Base-by-base conservation (phyloP, 2,888 invertebrate genomes). In the Drosophila cognata region DNA sequence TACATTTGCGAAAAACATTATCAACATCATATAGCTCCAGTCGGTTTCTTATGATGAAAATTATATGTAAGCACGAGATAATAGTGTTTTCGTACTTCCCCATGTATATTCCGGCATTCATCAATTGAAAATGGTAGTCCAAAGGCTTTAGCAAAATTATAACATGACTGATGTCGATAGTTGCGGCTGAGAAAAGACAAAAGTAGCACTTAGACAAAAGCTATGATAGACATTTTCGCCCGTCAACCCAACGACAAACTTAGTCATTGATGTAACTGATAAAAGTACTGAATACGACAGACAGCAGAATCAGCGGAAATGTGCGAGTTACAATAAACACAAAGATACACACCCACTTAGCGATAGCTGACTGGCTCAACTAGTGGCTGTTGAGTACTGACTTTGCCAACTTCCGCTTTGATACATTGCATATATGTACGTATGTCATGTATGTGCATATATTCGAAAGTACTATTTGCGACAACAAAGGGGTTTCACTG, bases 401-500 rank as follows among this genome's bases (percentile, higher is more conserved):
- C 75, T 74, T 77, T 86, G 80, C 77, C 79, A 76, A 81, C 89
- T 86, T 89, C 90, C 90, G 86, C 72, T 79, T 76, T 60, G 60
- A n/a, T 58, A 58, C 43, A 38, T 58, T 64, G 62, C 57, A 50
- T 64, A 41, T 65, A 65, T 36, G 13, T 56, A 65, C 33, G 13
- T 56, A 16, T 28, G 18, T 55, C 18, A 25, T 55, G n/a, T 69
- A 50, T 70, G 58, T 18, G 33, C 59, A 28, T 38, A 50, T 57
- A 21, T 65, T 29, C 43, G 35, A 59, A 36, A 64, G 28, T 53
- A 70, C 64, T 74, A 72, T 75, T 71, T 72, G 70, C 68, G 71
- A 66, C 81, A 82, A 74, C 80, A 84, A 67, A 79, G 62, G 74
- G 74, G 73, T 61, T 81, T 77, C 77, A 66, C 74, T 74, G 75